These are phyloP conservation scores for Danionella cerebrum DNA, from an alignment of 2,113 vertebrate species.

Conservation along the genomic window DNA sequence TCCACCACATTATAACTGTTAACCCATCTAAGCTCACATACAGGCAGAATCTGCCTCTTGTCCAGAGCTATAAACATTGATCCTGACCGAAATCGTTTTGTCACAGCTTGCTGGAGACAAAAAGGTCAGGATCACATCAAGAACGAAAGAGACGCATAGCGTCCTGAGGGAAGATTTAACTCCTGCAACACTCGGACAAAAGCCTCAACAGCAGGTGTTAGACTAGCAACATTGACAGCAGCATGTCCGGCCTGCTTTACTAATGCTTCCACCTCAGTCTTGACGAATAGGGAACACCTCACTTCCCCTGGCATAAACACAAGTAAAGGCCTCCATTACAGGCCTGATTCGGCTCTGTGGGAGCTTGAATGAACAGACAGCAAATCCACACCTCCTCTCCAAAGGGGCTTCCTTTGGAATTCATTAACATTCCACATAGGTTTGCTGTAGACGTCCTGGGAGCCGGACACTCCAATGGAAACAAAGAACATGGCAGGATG, in stretches of 20 bases:
- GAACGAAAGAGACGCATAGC: neutral
- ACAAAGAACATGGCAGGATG: constrained; percentile 52
- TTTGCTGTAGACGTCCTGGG: constrained; percentile 66
- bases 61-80: neutral
- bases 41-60: neutral
- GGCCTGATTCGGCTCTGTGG: constrained; percentile 1
- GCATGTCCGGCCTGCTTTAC: neutral
- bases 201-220: neutral
- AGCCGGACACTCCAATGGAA: constrained; percentile 52
- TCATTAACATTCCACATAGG: constrained; percentile 66
- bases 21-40: neutral
- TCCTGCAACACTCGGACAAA: constrained; percentile 2
- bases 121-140: constrained; percentile 12
- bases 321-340: neutral
- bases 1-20: neutral
- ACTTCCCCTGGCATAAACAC: neutral
- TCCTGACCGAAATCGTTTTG: neutral
- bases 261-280: neutral
- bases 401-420: constrained; percentile 47
- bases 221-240: neutral
- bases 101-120: neutral
- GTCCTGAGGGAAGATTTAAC: constrained; percentile 7
- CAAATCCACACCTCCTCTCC: neutral
- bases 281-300: neutral
- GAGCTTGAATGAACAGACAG: neutral